Base-by-base conservation (phyloP, 2,797 vertebrate genomes). In the Calcarius lapponicus region DNA sequence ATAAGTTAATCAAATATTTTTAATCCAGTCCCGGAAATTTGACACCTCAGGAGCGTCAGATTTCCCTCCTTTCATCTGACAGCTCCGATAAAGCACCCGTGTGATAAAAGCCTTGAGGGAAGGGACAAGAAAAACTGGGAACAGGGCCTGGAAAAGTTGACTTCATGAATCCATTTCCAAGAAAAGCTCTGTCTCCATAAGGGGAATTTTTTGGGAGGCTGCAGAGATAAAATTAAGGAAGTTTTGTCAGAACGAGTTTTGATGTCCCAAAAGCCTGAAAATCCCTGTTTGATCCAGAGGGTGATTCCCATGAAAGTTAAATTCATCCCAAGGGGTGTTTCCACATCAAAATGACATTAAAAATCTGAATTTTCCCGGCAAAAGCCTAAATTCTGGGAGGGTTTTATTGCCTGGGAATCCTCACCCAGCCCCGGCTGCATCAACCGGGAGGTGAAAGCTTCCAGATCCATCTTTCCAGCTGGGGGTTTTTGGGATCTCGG, bases 101-200 rank as follows among this genome's bases (percentile, higher is more conserved):
- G 34, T 15, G 78, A 71, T 74, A 72, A 84, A 87, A 3, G 22
- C 67, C 64, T 31, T 42, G 34, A 31, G 25, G 48, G 91, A 66
- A 90, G 53, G 88, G 69, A 43, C 48, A 36, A 48, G 66, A 70
- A 93, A 83, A 28, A 43, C 40, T 45, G 40, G 78, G 66, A 92
- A 50, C 69, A 32, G 64, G 78, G 70, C 53, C 51, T 80, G 79
- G 93, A 92, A 94, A 94, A 94, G 36, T 86, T 86, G 51, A 60
- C 40, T 92, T 69, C 91, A 91, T 90, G 56, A 76, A 80, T 92
- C 73, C 15, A 17, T 48, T 90, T 21, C 71, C 22, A 17, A 83
- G 88, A 75, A 92, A 93, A 88, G 17, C 31, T 57, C 4, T 71
- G 51, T 64, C 80, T 90, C 72, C 22, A 8, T 7, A 26, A 85